Evolutionary conservation across 2,797 vertebrate genomes (phyloP).

Genomic region (Sphenopsis melanotis): DNA sequence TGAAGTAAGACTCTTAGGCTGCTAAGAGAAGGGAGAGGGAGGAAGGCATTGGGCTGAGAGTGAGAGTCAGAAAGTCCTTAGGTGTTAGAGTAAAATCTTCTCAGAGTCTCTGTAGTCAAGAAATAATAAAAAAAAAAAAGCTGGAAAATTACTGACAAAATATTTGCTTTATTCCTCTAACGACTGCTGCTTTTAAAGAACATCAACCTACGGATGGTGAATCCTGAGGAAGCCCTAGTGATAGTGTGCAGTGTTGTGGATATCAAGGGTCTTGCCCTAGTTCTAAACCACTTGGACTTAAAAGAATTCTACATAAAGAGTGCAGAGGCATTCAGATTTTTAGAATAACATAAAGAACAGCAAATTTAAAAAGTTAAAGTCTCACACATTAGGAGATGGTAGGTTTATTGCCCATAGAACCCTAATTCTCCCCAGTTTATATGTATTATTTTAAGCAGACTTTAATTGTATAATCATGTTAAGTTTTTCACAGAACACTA

Average conservation of each 20-base stretch:
- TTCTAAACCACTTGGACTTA: background rate
- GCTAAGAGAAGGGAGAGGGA: background rate
- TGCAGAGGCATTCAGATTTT: background rate
- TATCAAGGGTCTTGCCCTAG: background rate
- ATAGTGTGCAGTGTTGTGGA: rapidly evolving
- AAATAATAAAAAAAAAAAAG: background rate
- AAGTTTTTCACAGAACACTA: conserved; percentile 24
- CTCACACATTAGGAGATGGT: background rate
- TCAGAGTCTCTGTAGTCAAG: background rate
- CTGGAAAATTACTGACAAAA: background rate
- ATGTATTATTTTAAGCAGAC: background rate
- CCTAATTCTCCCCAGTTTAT: background rate
- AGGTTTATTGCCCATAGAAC: background rate
- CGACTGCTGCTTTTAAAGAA: background rate
- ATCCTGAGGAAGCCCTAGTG: background rate
- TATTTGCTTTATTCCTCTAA: background rate
- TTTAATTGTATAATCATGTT: conserved; percentile 41
- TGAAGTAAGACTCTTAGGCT: background rate
- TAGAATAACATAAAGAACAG: background rate
- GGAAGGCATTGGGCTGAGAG: background rate
- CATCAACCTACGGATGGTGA: background rate
- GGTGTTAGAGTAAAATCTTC: background rate
- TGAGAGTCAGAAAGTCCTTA: background rate
- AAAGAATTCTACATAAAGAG: background rate
- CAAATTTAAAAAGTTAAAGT: background rate